These are phyloP conservation scores for Poeciliopsis gracilis DNA, from an alignment of 2,797 vertebrate genomes.

Conservation along the genomic window DNA sequence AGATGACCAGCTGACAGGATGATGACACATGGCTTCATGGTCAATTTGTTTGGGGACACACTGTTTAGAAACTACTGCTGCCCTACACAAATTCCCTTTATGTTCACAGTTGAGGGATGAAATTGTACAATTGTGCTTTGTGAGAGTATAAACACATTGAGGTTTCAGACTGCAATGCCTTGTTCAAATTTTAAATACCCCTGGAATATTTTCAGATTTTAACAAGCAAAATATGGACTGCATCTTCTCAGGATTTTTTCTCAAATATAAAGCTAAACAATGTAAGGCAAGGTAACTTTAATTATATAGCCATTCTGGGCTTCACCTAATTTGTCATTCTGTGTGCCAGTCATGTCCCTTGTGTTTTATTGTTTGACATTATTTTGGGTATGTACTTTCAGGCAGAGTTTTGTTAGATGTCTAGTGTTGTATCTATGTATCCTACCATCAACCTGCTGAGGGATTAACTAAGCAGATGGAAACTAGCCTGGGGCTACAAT, in stretches of 20 bases:
- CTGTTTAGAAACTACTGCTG: neutral
- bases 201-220: neutral
- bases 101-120: neutral
- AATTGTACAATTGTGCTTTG: neutral
- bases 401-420: neutral
- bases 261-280: neutral
- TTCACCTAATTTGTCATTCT: neutral
- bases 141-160: neutral
- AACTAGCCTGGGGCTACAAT: neutral
- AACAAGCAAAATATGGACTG: neutral
- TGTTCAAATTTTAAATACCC: neutral
- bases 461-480: neutral
- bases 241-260: neutral
- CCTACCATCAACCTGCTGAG: neutral
- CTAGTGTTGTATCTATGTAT: neutral
- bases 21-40: conserved; percentile 24
- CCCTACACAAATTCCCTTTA: neutral
- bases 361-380: neutral
- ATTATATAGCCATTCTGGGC: neutral
- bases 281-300: neutral
- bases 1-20: conserved; percentile 34
- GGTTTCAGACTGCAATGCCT: neutral
- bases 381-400: neutral
- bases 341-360: neutral
- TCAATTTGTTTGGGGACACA: conserved; percentile 11